Conservation (phyloP, 1,140 invertebrate species). For the Chionoecetes opilio region DNA sequence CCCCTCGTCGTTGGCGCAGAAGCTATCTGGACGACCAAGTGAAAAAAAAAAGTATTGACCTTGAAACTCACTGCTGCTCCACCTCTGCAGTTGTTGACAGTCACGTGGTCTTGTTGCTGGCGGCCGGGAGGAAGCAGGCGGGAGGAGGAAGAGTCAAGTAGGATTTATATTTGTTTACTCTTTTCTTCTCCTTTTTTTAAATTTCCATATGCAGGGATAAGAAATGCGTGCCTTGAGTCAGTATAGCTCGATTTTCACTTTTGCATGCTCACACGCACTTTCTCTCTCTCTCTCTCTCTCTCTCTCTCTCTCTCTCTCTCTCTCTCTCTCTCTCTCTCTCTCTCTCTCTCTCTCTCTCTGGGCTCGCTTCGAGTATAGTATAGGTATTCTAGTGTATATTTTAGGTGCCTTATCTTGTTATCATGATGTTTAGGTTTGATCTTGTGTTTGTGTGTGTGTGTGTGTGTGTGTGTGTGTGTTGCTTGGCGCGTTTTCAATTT, state of each 20-base stretch:
- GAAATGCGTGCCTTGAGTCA: background rate
- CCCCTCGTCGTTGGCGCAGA: no score
- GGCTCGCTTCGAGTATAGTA: no score
- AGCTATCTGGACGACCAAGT: background rate
- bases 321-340: no score
- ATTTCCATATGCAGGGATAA: background rate
- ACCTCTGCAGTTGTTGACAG: background rate
- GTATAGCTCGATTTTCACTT: no score
- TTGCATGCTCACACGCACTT: no score
- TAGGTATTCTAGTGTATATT: background rate
- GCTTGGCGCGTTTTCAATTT: no score
- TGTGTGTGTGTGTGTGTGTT: constrained; percentile 25
- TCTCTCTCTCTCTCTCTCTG: no score
- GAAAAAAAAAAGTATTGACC: constrained; percentile 5
- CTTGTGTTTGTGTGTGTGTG: background rate
- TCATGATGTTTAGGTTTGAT: background rate
- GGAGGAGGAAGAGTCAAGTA: background rate
- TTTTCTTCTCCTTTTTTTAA: no score
- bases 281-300: no score
- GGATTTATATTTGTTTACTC: background rate
- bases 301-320: no score
- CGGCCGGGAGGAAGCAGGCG: background rate
- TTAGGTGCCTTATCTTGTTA: background rate
- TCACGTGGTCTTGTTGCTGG: background rate
- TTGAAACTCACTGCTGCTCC: background rate